These are phyloP conservation scores for Platichthys flesus DNA, from an alignment of 2,113 vertebrate genomes.

Conservation along the genomic window DNA sequence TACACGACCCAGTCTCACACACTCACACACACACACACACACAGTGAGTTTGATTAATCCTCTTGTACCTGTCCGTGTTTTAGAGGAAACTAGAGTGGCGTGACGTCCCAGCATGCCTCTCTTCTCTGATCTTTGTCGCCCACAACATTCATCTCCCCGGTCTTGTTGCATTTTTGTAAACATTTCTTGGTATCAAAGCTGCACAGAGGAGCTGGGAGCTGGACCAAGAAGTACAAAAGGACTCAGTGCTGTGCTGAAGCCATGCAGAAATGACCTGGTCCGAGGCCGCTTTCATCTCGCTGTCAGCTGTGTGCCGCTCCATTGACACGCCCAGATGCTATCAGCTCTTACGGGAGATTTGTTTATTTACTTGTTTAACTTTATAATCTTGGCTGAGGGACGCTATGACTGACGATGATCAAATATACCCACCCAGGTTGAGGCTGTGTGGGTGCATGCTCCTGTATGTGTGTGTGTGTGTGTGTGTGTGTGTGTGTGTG, in stretches of 20 bases:
- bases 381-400: constrained; percentile 51
- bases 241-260: constrained; percentile 52
- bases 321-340: constrained; percentile 55
- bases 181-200: constrained; percentile 50
- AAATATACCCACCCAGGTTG: constrained; percentile 79
- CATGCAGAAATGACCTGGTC: constrained; percentile 56
- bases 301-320: constrained; percentile 65
- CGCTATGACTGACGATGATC: constrained; percentile 55
- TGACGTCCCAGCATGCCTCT: constrained; percentile 53
- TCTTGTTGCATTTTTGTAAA: constrained; percentile 62
- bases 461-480: too few species aligned
- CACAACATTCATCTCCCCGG: constrained; percentile 41
- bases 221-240: constrained; percentile 58
- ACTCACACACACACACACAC: neutral
- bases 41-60: constrained; percentile 53
- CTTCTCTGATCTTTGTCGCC: constrained; percentile 54
- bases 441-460: constrained; percentile 4
- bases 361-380: constrained; percentile 73
- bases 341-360: constrained; percentile 54
- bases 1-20: constrained; percentile 6
- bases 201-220: constrained; percentile 21
- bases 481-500: too few species aligned
- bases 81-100: constrained; percentile 37
- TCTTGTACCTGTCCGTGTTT: constrained; percentile 39
- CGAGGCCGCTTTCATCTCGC: constrained; percentile 62